Evolutionary conservation across 1,140 invertebrate species (phyloP).

Genomic region (Rhyzopertha dominica): DNA sequence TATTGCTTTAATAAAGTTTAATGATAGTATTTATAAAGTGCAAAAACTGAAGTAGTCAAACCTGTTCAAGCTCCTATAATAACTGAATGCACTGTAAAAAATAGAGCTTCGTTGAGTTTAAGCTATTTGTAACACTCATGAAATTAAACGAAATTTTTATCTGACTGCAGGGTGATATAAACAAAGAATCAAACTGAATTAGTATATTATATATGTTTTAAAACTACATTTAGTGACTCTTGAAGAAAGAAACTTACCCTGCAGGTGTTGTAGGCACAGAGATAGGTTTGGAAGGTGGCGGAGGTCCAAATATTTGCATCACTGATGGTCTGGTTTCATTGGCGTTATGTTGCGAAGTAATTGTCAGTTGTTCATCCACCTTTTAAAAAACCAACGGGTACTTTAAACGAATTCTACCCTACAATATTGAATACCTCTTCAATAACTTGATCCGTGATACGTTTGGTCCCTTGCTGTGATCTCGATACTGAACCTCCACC

Average conservation of each 20-base stretch:
- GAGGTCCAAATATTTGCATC: conserved; percentile 52
- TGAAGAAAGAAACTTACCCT: conserved; percentile 13
- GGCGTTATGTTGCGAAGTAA: conserved; percentile 62
- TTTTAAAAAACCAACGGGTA: conserved; percentile 18
- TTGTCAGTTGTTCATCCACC: conserved; percentile 72
- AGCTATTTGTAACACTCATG: no score
- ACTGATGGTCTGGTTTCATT: conserved; percentile 52
- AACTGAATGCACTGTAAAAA: no score
- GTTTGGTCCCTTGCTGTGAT: conserved; percentile 53
- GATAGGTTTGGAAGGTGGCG: conserved; percentile 46
- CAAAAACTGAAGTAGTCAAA: no score
- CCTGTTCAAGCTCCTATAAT: no score
- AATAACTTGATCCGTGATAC: conserved; percentile 69
- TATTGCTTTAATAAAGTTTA: no score
- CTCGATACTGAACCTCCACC: conserved; percentile 36
- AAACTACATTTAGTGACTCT: conserved; percentile 21
- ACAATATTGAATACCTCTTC: conserved; percentile 56
- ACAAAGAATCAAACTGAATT: no score
- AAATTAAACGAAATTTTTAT: no score
- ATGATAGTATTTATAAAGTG: no score
- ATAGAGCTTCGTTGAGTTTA: no score
- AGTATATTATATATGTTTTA: not conserved
- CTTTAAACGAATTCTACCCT: no score
- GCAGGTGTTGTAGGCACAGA: conserved; percentile 41
- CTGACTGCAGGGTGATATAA: no score